Evolutionary conservation across 2,113 vertebrate species (phyloP), one percentile per base, ranked within the genome.

Genomic region (Serilophus lunatus): DNA sequence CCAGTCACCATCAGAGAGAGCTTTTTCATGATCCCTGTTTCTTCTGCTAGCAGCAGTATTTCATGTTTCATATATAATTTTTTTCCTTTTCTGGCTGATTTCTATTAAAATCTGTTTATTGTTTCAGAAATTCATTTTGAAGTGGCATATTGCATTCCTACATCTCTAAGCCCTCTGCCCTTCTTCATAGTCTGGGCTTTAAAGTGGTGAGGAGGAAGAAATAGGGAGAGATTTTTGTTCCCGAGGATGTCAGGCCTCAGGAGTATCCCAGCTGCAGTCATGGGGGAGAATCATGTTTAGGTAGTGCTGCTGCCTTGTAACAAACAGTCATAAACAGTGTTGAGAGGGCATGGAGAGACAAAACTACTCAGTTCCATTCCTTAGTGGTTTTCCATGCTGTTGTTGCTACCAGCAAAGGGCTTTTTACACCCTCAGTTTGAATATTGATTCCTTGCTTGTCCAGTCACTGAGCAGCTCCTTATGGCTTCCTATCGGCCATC

Each of bases 51-150:
- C 79, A 92, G 61, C 8, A 8, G 66, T 80, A 87, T 95, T 97
- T 97, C 82, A 74, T 92, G 88, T 95, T 95, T 95, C 88, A 63
- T 91, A 91, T 87, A 86, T 95, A 96, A 71, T 94, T 96, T 96
- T 96, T 86, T 95, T 96, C 86, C 85, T 93, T 86, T 95, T 63
- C 88, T 81, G 75, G 54, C 77, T 96, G 90, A 95, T 97, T 95
- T 96, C 92, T 96, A 95, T 97, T 96, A 94, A 97, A 96, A 93
- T 94, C 70, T 95, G 88, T 96, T 96, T 96, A 96, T 97, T 95
- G 92, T 96, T 95, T 95, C 86, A 92, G 81, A 94, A 95, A 97
- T 93, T 90, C 77, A 96, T 95, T 96, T 94, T 96, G 93, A 97
- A 94, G 94, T 85, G 84, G 80, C 89, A 92, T 93, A 94, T 96